Evolutionary conservation across 1,140 invertebrate species (phyloP), one percentile per base, ranked within the genome.

Genomic region (Zaprionus ornatus): DNA sequence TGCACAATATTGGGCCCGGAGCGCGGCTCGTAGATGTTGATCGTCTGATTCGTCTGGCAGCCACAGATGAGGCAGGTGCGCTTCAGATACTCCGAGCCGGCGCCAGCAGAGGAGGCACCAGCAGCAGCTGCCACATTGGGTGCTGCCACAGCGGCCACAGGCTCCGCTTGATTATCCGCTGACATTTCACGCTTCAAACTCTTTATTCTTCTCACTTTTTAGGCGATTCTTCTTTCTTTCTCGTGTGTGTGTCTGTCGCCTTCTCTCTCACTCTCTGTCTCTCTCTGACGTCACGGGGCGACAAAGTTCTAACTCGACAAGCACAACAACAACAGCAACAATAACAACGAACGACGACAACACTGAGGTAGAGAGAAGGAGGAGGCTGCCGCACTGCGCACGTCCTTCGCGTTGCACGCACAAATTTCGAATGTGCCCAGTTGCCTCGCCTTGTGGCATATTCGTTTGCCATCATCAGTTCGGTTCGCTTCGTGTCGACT

Each of bases 1-100:
- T 92, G 83, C 40, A 92, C 91, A 59, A 92, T 92, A 71, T 92
- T 92, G 60, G 92, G 92, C 19, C 92, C 92, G 66, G 78, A 86
- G 63, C 92, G 88, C 19, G 91, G 91, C 71, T 92, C 92, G 52
- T 92, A 92, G 73, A 92, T 92, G 74, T 92, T 92, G 60, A 92
- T 92, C 25, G 90, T 91, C 69, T 91, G 90, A 55, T 91, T 91
- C 32, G 92, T 92, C 50, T 92, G 88, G 73, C 92, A 92, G 63
- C 92, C 92, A 50, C 92, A 92, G 55, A 92, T 92, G 74, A 92
- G 88, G 82, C 92, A 92, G 75, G 91, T 92, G 79, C 87, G 80
- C 69, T 92, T 92, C 66, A 92, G 81, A 77, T 91, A 92, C 87
- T 92, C 91, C 69, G 88, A 91, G 59, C 80, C 80, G 66, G 79